Percentiles rank a stretch among this genome's conserved stretches.
These are phyloP conservation scores for Raphicerus campestris DNA, from an alignment of 2,113 vertebrate genomes.

Conservation along the genomic window DNA sequence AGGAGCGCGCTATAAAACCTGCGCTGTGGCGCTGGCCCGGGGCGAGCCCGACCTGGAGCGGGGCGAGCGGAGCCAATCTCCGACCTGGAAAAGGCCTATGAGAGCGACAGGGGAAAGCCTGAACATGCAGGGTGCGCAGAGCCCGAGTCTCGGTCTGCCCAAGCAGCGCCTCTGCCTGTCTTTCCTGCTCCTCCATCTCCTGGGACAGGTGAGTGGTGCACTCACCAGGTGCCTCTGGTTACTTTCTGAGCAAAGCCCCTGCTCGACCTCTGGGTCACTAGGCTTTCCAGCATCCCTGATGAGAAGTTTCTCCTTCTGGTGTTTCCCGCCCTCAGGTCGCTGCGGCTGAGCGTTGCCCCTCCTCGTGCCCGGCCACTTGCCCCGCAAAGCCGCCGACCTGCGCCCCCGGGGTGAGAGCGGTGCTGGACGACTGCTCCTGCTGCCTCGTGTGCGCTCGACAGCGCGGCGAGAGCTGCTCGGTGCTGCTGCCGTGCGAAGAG, in stretches of 20 bases:
- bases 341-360: conserved; percentile 79
- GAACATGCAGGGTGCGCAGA: conserved; percentile 36
- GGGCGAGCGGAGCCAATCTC: background rate
- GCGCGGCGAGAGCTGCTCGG: conserved; percentile 88
- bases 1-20: conserved; percentile 74
- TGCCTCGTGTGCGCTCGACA: conserved; percentile 90
- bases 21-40: background rate
- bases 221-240: no score
- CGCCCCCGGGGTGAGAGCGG: conserved; percentile 81
- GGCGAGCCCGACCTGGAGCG: background rate
- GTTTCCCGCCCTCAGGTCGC: conserved; percentile 64
- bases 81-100: background rate
- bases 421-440: conserved; percentile 90
- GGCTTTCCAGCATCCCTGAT: conserved; percentile 45
- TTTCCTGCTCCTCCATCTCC: conserved; percentile 51
- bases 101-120: background rate
- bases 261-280: background rate
- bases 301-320: background rate
- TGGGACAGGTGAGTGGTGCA: conserved; percentile 52
- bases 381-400: conserved; percentile 84
- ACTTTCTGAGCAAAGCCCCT: background rate
- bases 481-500: conserved; percentile 85
- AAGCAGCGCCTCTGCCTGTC: background rate
- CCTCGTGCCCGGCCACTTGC: conserved; percentile 80
- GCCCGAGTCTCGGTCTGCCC: background rate